These are phyloP conservation scores for Sphecodes monilicornis DNA, from an alignment of 2,888 invertebrate species.

Conservation along the genomic window DNA sequence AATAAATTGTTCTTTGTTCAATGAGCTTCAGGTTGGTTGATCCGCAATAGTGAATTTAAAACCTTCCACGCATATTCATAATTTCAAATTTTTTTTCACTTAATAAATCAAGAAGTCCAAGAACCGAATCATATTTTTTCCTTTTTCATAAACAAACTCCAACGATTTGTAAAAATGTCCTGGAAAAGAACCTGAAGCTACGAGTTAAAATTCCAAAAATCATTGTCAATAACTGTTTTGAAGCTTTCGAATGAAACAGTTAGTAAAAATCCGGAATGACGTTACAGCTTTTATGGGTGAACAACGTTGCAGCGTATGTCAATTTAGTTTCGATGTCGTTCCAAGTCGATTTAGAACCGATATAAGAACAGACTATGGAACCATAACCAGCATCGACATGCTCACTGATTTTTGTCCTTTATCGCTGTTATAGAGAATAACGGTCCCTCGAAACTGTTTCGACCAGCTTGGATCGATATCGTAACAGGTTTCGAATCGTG, in stretches of 20 bases:
- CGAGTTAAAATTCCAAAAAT: background rate
- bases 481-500: background rate
- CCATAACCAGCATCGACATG: background rate
- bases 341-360: background rate
- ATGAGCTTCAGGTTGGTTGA: too few relatives aligned
- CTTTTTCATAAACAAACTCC: too few relatives aligned
- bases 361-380: background rate
- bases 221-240: background rate
- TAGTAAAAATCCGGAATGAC: background rate
- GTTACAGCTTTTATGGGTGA: background rate
- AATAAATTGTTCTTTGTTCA: too few relatives aligned
- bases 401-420: background rate
- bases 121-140: background rate
- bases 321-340: background rate
- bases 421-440: background rate
- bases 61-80: too few relatives aligned
- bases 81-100: too few relatives aligned
- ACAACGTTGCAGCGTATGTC: background rate
- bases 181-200: background rate
- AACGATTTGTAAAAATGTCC: background rate
- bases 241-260: background rate
- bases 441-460: background rate
- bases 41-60: too few relatives aligned
- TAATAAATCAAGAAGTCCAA: background rate
- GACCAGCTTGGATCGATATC: background rate